phyloP scores from a whole-genome alignment of 2,113 vertebrate species.

The Cephalopterus ornatus region DNA sequence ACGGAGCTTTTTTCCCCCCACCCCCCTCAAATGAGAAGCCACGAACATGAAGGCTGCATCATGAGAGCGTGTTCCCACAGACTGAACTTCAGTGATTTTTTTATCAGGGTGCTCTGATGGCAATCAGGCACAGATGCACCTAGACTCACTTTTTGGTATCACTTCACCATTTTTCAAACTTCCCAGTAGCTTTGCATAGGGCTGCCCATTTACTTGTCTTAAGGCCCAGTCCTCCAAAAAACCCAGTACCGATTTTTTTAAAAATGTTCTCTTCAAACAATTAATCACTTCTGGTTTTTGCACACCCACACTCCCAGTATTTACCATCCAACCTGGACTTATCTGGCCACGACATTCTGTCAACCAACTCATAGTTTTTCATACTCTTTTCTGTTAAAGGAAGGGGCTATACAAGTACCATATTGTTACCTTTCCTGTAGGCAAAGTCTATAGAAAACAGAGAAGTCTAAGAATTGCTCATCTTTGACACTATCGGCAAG shows the following conservation, averaged over 20 bases:
- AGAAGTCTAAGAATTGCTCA: neutral
- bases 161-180: neutral
- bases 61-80: neutral
- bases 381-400: neutral
- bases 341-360: neutral
- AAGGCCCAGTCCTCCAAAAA: neutral
- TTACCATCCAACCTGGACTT: neutral
- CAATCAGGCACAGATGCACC: neutral
- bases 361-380: neutral
- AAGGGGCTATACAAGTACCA: neutral
- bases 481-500: neutral
- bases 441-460: neutral
- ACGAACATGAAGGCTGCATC: neutral
- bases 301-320: neutral
- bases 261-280: neutral
- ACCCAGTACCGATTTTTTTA: fast-evolving
- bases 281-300: neutral
- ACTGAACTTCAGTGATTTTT: neutral
- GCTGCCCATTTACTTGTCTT: neutral
- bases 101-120: neutral
- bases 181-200: neutral
- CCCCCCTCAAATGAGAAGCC: neutral
- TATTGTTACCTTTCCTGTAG: neutral
- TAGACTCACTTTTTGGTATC: neutral
- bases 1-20: neutral